phyloP scores from a whole-genome alignment of 2,797 vertebrate species.

The Tinamus major region DNA sequence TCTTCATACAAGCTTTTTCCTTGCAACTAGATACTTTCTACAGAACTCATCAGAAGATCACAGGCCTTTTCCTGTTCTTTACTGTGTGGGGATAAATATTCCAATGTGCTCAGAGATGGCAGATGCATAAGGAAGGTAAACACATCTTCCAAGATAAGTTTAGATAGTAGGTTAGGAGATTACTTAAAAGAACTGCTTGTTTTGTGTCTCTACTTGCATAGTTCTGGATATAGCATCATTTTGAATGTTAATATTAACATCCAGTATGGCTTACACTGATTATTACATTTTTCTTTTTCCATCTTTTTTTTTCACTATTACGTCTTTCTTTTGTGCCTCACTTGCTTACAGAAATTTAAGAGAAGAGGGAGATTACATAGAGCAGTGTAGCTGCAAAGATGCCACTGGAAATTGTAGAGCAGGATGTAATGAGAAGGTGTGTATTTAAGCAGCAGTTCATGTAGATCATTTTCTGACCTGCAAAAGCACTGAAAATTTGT shows the following conservation, averaged over 20 bases:
- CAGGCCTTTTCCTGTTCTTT: neutral
- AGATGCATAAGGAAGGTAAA: neutral
- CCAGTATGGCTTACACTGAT: neutral
- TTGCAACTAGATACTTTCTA: neutral
- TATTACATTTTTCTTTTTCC: neutral
- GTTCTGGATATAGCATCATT: neutral
- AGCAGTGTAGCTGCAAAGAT: neutral
- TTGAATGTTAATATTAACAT: neutral
- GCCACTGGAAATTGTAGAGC: neutral
- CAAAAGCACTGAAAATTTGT: neutral
- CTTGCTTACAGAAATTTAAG: neutral
- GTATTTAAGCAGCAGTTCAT: neutral
- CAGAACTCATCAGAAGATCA: neutral
- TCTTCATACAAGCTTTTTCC: neutral
- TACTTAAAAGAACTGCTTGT: neutral
- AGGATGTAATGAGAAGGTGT: neutral
- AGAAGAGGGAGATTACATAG: neutral
- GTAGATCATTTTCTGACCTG: neutral
- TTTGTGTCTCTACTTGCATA: neutral
- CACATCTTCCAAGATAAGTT: neutral
- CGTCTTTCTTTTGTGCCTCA: neutral
- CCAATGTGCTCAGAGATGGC: neutral
- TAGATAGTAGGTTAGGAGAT: neutral
- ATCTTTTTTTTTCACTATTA: neutral
- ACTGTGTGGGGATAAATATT: neutral